Conservation (phyloP, 2,888 invertebrate species). For the Napeogenes inachia region DNA sequence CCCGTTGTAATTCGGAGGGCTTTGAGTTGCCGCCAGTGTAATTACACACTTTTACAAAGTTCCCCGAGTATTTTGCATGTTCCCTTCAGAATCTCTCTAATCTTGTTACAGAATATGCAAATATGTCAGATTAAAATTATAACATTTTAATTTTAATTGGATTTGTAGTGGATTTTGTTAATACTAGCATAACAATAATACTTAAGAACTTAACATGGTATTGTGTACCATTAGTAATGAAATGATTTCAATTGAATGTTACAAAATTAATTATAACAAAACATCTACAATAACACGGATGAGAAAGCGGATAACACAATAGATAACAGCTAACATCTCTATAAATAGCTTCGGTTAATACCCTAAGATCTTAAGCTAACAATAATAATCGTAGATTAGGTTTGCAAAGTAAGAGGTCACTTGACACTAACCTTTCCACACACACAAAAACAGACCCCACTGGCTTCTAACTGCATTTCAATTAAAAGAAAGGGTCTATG, state of each 20-base stretch:
- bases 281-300: no score
- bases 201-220: no score
- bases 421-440: constrained; percentile 33
- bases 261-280: no score
- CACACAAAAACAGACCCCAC: constrained; percentile 12
- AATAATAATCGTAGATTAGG: no score
- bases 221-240: no score
- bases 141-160: background rate
- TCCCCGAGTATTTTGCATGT: constrained; percentile 14
- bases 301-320: no score
- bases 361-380: no score
- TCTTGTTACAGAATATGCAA: constrained; percentile 7
- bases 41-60: constrained; percentile 24
- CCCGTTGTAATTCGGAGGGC: constrained; percentile 40
- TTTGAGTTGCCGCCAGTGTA: constrained; percentile 37
- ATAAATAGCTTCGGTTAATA: no score
- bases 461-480: constrained; percentile 12
- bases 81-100: background rate
- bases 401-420: constrained; percentile 35
- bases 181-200: no score
- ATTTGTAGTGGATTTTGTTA: no score
- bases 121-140: constrained; percentile 1
- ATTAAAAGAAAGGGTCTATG: constrained; percentile 16
- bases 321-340: no score
- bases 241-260: no score